Evolutionary conservation across 2,797 vertebrate species (phyloP), one percentile per base, ranked within the genome.

Genomic region (Urosaurus nigricauda): DNA sequence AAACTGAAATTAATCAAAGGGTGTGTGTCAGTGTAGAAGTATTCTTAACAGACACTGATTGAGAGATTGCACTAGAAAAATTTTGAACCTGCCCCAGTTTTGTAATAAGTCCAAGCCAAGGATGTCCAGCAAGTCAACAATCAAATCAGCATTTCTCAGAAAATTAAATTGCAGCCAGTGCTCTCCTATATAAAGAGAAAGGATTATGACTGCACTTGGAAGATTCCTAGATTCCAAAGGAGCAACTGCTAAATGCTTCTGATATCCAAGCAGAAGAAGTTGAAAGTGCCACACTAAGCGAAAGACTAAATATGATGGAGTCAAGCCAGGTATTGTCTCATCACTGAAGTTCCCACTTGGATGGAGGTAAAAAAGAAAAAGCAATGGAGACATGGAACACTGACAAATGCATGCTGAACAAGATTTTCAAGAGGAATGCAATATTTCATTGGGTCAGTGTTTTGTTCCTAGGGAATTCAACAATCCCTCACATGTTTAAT

Each of bases 131-230:
- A 29, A 81, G 40, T 80, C 74, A 32, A 79, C 65, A 71, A 79
- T 29, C 29, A 58, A 79, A 26, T 79, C 83, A 79, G 77, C 37
- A 85, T 85, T 89, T 73, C 77, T 26, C 65, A 85, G 65, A 89
- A 89, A 73, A 60, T 58, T 56, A 81, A 74, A 89, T 58, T 43
- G 51, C 19, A 89, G 65, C 29, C 80, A 60, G 60, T n/a, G 47
- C 47, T 60, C 11, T 71, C 35, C 68, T 84, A 51, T 37, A 51
- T 11, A 7, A 35, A 60, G 43, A 60, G 43, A 80, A 89, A 73
- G 68, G 24, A 51, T 63, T 58, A 40, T 56, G 37, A 73, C 63
- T 63, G 2, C 16, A 51, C 35, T 63, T 53, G 53, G 7, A 37
- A 85, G 68, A 80, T 65, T 80, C 78, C 88, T 73, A 56, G 83